Percentiles rank a stretch among this genome's conserved stretches.
Conservation (phyloP, 2,797 vertebrate genomes). For the Anguilla pacifica region DNA sequence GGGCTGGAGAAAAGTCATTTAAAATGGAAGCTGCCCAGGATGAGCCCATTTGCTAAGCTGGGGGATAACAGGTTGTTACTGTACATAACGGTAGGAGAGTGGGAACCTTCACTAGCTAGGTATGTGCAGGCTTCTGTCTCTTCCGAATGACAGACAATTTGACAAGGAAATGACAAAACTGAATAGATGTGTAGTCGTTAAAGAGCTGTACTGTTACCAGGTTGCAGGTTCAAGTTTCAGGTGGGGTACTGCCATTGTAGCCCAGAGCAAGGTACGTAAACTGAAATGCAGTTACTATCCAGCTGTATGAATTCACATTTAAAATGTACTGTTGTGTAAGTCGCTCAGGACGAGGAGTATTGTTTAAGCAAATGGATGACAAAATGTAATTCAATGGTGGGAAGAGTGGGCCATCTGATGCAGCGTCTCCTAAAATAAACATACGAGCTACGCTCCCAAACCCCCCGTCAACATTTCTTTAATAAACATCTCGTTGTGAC, state of each 20-base stretch:
- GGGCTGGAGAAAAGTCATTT: not conserved
- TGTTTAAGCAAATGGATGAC: not conserved
- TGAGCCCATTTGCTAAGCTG: not conserved
- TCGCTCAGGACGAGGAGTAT: not conserved
- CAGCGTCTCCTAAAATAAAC: not conserved
- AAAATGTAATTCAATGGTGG: not conserved
- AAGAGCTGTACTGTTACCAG: not conserved
- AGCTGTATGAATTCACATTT: not conserved
- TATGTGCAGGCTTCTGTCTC: not conserved
- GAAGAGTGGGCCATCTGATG: not conserved
- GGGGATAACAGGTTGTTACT: not conserved
- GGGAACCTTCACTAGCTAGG: not conserved
- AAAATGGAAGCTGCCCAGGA: not conserved
- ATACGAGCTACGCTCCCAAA: not conserved
- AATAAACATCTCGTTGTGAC: slow-evolving; percentile 31
- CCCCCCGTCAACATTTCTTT: slow-evolving; percentile 33
- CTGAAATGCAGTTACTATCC: not conserved
- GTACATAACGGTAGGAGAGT: no score
- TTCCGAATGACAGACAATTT: not conserved
- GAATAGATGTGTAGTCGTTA: not conserved
- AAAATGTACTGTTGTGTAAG: not conserved
- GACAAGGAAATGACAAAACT: not conserved
- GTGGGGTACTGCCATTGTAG: not conserved
- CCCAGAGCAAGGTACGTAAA: not conserved
- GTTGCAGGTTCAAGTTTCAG: not conserved